These are phyloP conservation scores for Acropternis orthonyx DNA, from an alignment of 2,797 vertebrate genomes.

Conservation along the genomic window DNA sequence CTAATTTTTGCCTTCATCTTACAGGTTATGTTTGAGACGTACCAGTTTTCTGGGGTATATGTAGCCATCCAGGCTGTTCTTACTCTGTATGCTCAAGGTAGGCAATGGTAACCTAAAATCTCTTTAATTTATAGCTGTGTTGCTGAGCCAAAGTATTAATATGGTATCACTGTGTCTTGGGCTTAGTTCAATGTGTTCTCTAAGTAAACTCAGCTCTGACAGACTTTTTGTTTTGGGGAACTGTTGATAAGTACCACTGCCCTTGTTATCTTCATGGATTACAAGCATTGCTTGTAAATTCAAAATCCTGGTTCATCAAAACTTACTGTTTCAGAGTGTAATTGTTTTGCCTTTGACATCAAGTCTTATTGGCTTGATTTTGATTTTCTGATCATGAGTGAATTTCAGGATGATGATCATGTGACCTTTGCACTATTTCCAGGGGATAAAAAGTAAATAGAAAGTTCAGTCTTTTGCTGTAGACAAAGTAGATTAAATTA, in stretches of 20 bases:
- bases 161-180: neutral
- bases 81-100: conserved; percentile 91
- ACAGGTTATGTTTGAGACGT: conserved; percentile 92
- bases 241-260: neutral
- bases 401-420: neutral
- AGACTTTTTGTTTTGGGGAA: neutral
- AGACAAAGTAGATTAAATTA: neutral
- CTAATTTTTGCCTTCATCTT: conserved; percentile 48
- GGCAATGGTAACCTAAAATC: conserved; percentile 31
- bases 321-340: neutral
- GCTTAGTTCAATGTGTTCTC: neutral
- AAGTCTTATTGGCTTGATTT: neutral
- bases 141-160: neutral
- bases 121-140: neutral
- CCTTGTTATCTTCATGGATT: neutral
- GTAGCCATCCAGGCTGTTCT: conserved; percentile 91
- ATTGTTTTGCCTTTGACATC: neutral
- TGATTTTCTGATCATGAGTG: neutral
- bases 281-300: neutral
- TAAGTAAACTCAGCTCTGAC: neutral
- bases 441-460: neutral
- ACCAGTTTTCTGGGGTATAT: conserved; percentile 89
- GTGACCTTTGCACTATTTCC: neutral
- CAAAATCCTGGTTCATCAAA: neutral
- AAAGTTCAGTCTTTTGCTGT: neutral